These are phyloP conservation scores for Chlorops oryzae DNA, from an alignment of 1,140 invertebrate species.

Conservation along the genomic window DNA sequence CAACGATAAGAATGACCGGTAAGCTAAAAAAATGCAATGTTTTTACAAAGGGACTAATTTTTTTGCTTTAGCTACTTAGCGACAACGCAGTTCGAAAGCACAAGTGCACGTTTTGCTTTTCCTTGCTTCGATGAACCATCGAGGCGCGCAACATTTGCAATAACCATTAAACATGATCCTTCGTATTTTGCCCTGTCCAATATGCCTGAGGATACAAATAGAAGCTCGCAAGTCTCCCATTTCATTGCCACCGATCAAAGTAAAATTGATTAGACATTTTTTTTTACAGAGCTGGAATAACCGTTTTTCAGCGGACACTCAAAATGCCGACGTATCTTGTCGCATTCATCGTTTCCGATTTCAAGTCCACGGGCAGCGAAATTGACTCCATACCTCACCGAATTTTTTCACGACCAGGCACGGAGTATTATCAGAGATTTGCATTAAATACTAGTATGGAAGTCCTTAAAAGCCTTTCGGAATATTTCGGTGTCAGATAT, in stretches of 20 bases:
- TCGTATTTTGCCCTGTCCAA: conserved; percentile 55
- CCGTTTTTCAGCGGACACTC: conserved; percentile 52
- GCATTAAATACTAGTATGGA: conserved; percentile 53
- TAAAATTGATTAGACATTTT: neutral
- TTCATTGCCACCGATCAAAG: too few relatives aligned
- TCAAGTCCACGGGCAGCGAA: conserved; percentile 33
- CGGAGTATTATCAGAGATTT: conserved; percentile 51
- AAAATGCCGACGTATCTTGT: conserved; percentile 71
- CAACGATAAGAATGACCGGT: conserved; percentile 36
- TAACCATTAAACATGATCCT: conserved; percentile 54
- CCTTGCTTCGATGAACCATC: conserved; percentile 87
- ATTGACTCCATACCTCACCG: conserved; percentile 45
- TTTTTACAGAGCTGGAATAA: conserved; percentile 29
- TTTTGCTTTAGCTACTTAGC: conserved; percentile 68
- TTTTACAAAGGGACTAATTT: too few relatives aligned
- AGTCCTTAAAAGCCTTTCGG: conserved; percentile 51
- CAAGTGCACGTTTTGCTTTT: conserved; percentile 71
- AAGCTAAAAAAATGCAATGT: too few relatives aligned
- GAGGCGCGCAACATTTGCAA: conserved; percentile 65
- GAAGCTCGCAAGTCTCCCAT: conserved; percentile 18
- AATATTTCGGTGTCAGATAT: conserved; percentile 51
- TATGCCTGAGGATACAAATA: conserved; percentile 47
- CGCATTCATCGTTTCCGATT: conserved; percentile 68
- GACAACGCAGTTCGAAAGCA: conserved; percentile 75
- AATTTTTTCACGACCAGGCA: conserved; percentile 57